Base-by-base conservation (phyloP, 2,888 invertebrate species). In the Magallana nippona region DNA sequence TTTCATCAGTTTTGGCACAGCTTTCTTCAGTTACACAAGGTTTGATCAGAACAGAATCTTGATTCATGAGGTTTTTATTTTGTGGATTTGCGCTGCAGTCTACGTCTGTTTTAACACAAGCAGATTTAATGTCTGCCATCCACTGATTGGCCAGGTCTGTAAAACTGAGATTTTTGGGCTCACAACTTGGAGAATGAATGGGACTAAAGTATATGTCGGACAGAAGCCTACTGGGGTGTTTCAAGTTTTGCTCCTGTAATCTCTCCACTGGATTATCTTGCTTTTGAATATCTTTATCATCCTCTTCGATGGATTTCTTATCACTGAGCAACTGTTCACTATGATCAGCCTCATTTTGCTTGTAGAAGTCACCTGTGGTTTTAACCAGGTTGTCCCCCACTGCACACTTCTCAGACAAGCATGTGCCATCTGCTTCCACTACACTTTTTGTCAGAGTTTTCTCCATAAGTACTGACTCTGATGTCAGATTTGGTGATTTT, bases 111-210 rank as follows among this genome's bases (percentile, higher is more conserved):
- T 15, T 60, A 19, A 60, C 17, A 17, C 27, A 27, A 3, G 71
- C 27, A 15, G 71, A 32, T 71, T 27, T 71, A 56, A 79, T 79
- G 79, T 79, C 79, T 56, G 55, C 22, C 79, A 79, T 56, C 79
- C 79, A 79, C 55, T 17, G 79, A 44, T 57, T 56, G 10, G 79
- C 79, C 22, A 79, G 56, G 57, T 79, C 79, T 13, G 22, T 17
- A 55, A 79, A 79, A 55, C 79, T 79, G 15, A 71, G 71, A 71
- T 71, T 27, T 27, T 27, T 32, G 1, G 71, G 15, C 27, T 13
- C 27, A 27, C 15, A 71, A 22, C 27, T 71, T 71, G 32, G 71
- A 15, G 71, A 71, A 32, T 71, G 71, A 11, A 71, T 71, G 27
- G 71, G 71, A 32, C 71, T 71, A 5, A 71, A 71, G 71, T 71